Conservation (phyloP, 1,140 invertebrate species). For the Drosophila ohnishii region DNA sequence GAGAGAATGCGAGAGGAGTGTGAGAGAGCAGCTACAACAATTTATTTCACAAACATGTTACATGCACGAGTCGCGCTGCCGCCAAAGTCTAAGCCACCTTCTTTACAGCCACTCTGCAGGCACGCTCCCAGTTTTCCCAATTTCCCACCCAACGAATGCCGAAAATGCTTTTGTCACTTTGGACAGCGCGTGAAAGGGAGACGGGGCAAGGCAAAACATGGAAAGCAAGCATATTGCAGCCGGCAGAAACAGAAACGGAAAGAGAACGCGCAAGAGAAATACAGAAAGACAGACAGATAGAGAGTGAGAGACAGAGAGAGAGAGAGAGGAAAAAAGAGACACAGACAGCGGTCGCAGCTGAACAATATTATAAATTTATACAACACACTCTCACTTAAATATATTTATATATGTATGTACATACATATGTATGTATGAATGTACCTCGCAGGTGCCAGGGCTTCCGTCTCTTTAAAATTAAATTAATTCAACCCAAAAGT, state of each 20-base stretch:
- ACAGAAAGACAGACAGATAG: constrained; percentile 5
- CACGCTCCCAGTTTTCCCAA: neutral
- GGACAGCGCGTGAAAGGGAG: constrained; percentile 31
- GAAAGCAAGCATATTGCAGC: constrained; percentile 55
- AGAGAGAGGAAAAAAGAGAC: neutral
- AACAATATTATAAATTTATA: constrained; percentile 70
- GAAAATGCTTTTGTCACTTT: constrained; percentile 65
- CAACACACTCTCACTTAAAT: constrained; percentile 34
- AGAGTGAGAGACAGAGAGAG: neutral
- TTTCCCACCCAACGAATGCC: constrained; percentile 29
- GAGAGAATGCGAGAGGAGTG: neutral
- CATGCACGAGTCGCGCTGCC: constrained; percentile 37
- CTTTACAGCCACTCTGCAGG: constrained; percentile 3
- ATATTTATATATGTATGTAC: constrained; percentile 14
- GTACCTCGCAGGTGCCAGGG: constrained; percentile 33
- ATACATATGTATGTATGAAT: constrained; percentile 3
- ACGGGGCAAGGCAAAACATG: constrained; percentile 15
- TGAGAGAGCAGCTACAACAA: constrained; percentile 40
- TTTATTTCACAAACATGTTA: constrained; percentile 60
- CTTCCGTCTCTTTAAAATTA: constrained; percentile 29
- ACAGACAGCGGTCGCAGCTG: constrained; percentile 45
- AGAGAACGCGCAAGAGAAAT: constrained; percentile 13
- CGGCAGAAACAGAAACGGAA: constrained; percentile 29
- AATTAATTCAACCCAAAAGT: constrained; percentile 16
- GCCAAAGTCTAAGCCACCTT: constrained; percentile 27